Evolutionary conservation across 2,797 vertebrate genomes (phyloP), one percentile per base, ranked within the genome.

Genomic region (Oreochromis mossambicus): DNA sequence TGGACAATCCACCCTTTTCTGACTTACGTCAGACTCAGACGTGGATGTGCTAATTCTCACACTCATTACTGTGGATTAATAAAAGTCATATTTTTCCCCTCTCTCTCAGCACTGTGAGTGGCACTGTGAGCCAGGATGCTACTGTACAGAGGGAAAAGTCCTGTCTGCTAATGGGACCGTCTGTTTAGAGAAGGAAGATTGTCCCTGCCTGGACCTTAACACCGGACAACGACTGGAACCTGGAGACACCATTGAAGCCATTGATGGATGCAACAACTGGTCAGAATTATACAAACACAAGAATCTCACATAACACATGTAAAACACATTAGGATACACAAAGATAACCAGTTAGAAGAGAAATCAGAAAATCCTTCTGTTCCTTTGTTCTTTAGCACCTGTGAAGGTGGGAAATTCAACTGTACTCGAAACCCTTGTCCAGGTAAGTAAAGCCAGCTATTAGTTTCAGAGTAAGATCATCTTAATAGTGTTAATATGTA

Each of bases 181-280:
- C 2, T 98, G 97, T 15, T 86, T 97, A 48, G 93, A 92, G 19
- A 93, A 80, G 1, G 75, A 91, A 0, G 88, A 91, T 51, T 98
- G 98, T 81, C 88, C 95, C 78, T 98, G 98, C 85, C 94, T 98
- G 84, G 96, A 98, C 80, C 87, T 97, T 2, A 93, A 82, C 84
- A 95, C 95, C 0, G 96, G 97, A 10, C 86, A 8, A 6, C 87
- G 95, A 4, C 90, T 97, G 80, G 90, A 17, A 6, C 95, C 95
- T 0, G 97, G 96, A 11, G 84, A 95, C 32, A 92, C 79, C 19
- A 55, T 86, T 9, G 14, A 82, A 7, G 84, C 88, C 43, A 82
- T 89, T 0, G 97, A 98, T 0, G 96, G 96, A 68, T 98, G 97
- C 85, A 98, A 98, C 93, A 97, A 96, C 95, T 98, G 98, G 98